Conservation (phyloP, 2,797 vertebrate genomes). For the Eutrigla gurnardus region DNA sequence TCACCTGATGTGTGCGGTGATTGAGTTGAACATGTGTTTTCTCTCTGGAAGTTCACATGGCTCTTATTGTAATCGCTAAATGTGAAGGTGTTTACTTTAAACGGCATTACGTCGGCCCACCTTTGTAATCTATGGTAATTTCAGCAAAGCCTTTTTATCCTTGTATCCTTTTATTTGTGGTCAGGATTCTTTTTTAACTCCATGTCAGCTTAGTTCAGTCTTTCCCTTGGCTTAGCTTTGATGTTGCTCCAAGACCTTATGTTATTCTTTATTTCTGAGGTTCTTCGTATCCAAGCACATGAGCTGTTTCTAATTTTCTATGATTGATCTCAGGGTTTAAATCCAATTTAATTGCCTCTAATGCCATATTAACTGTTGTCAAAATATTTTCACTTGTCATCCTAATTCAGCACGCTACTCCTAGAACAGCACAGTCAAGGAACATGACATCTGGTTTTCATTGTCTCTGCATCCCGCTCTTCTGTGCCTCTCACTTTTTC, state of each 20-base stretch:
- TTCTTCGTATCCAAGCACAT: slow-evolving; percentile 61
- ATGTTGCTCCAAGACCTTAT: slow-evolving; percentile 77
- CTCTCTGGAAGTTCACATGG: slow-evolving; percentile 48
- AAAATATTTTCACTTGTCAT: slow-evolving; percentile 86
- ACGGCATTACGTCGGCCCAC: slow-evolving; percentile 51
- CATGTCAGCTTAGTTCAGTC: slow-evolving; percentile 63
- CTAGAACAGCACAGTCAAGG: slow-evolving; percentile 57
- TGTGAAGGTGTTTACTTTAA: slow-evolving; percentile 70
- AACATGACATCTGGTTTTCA: slow-evolving; percentile 77
- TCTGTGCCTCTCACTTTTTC: slow-evolving; percentile 72
- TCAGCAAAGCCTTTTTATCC: slow-evolving; percentile 71
- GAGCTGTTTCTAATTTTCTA: slow-evolving; percentile 81
- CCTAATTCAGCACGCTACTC: slow-evolving; percentile 73
- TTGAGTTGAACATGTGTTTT: slow-evolving; percentile 56
- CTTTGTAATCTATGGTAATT: slow-evolving; percentile 71
- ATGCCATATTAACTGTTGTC: slow-evolving; percentile 84
- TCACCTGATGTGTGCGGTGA: slow-evolving; percentile 51
- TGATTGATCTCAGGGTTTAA: slow-evolving; percentile 78
- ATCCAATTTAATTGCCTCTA: slow-evolving; percentile 83
- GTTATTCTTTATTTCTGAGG: slow-evolving; percentile 72
- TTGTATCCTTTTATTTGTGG: slow-evolving; percentile 68
- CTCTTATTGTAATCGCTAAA: slow-evolving; percentile 61
- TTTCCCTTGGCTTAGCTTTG: slow-evolving; percentile 70
- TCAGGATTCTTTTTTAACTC: slow-evolving; percentile 51
- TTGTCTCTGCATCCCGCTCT: slow-evolving; percentile 64